phyloP scores from a whole-genome alignment of 2,888 invertebrate genomes.

The Willowsia nigromaculata region DNA sequence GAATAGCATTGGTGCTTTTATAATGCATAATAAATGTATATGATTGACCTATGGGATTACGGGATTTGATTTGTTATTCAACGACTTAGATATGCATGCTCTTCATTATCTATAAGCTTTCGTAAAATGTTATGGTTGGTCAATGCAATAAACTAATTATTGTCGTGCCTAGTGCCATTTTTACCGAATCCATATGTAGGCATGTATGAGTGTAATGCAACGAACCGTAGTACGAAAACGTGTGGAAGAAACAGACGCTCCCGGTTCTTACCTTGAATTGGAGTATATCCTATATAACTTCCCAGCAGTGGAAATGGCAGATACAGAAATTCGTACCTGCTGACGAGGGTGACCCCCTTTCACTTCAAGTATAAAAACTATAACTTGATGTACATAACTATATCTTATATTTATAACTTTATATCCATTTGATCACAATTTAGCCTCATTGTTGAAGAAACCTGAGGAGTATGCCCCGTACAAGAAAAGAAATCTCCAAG shows the following conservation, averaged over 20 bases:
- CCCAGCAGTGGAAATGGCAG: not conserved
- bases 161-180: too few relatives aligned
- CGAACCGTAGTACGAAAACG: not conserved
- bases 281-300: constrained; percentile 44
- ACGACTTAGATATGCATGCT: too few relatives aligned
- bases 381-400: not conserved
- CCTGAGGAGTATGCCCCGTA: constrained; percentile 59
- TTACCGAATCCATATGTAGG: not conserved
- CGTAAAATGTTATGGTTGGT: too few relatives aligned
- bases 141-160: too few relatives aligned
- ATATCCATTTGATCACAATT: constrained; percentile 64
- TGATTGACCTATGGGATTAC: too few relatives aligned
- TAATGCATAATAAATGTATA: too few relatives aligned
- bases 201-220: not conserved
- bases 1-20: too few relatives aligned
- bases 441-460: constrained; percentile 66
- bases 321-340: constrained; percentile 4
- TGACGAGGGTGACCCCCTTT: constrained; percentile 15
- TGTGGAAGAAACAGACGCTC: not conserved
- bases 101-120: too few relatives aligned
- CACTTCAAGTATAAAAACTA: constrained; percentile 54
- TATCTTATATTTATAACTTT: constrained; percentile 27
- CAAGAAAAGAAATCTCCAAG: constrained; percentile 32
- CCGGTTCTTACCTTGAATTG: constrained; percentile 36
- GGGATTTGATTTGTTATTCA: too few relatives aligned